A percentile compares a stretch with the other conserved stretches of the same genome.
These are phyloP conservation scores for Drosophila bunnanda DNA, from an alignment of 2,888 invertebrate genomes.

Conservation along the genomic window DNA sequence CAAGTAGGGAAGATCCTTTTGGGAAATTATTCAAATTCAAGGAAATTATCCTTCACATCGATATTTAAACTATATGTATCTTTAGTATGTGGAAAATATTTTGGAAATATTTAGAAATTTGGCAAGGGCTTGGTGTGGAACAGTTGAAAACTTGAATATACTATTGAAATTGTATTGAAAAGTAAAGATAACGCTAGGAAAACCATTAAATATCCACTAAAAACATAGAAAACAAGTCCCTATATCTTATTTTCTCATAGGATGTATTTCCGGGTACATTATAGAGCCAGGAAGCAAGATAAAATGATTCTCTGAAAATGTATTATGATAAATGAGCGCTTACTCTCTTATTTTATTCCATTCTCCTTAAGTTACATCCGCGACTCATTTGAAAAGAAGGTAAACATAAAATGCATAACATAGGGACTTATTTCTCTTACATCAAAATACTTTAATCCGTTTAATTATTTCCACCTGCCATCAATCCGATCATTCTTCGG, in stretches of 20 bases:
- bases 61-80: not conserved
- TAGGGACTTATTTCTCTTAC: slow-evolving; percentile 69
- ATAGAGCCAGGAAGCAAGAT: not conserved
- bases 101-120: not conserved
- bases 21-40: not conserved
- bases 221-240: not conserved
- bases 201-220: not conserved
- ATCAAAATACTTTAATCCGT: slow-evolving; percentile 63
- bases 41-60: not conserved
- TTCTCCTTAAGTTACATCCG: slow-evolving; percentile 56
- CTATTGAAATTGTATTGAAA: too few species aligned
- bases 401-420: slow-evolving; percentile 74
- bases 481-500: slow-evolving; percentile 9
- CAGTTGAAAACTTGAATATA: not conserved
- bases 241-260: not conserved
- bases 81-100: not conserved
- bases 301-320: slow-evolving; percentile 29
- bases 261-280: not conserved
- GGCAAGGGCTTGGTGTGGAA: not conserved
- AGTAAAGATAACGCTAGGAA: not conserved
- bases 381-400: slow-evolving; percentile 50
- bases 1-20: not conserved
- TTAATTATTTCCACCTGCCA: slow-evolving; percentile 12
- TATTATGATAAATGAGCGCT: slow-evolving; percentile 54
- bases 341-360: slow-evolving; percentile 50